A percentile compares a stretch with the other conserved stretches of the same genome.
Evolutionary conservation across 1,140 invertebrate species (phyloP).

Genomic region (Lordiphosa stackelbergi): DNA sequence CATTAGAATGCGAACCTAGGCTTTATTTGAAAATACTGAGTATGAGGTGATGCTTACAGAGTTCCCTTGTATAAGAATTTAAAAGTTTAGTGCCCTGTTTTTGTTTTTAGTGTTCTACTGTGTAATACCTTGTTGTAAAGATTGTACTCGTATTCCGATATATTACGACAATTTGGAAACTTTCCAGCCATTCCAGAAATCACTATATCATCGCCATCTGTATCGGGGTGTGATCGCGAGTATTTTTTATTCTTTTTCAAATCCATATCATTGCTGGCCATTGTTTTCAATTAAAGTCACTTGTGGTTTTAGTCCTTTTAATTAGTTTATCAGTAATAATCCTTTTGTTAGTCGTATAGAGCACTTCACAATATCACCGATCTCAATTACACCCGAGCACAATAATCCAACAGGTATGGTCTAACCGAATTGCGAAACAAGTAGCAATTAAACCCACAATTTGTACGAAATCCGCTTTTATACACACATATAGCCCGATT

Average conservation of each 20-base stretch:
- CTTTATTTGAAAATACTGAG: too few species aligned
- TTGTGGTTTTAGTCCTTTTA: constrained; percentile 7
- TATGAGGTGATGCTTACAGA: too few species aligned
- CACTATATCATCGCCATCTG: constrained; percentile 86
- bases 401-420: constrained; percentile 31
- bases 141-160: constrained; percentile 88
- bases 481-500: constrained; percentile 39
- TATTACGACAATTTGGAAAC: constrained; percentile 91
- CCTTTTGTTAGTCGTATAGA: constrained; percentile 7
- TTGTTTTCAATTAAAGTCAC: constrained; percentile 26
- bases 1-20: too few species aligned
- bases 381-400: constrained; percentile 12
- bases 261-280: constrained; percentile 21
- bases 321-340: neutral
- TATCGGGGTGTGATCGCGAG: constrained; percentile 58
- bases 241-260: constrained; percentile 57
- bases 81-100: too few species aligned
- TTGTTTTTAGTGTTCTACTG: too few species aligned
- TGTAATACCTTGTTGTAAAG: constrained; percentile 83
- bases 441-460: constrained; percentile 49
- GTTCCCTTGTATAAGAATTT: too few species aligned
- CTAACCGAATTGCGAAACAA: constrained; percentile 50
- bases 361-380: neutral
- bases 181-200: constrained; percentile 88
- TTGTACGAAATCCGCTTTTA: constrained; percentile 48